Percentiles rank a stretch among this genome's conserved stretches.
Evolutionary conservation across 2,888 invertebrate genomes (phyloP).

Genomic region (Chloroclystis v-ata): DNA sequence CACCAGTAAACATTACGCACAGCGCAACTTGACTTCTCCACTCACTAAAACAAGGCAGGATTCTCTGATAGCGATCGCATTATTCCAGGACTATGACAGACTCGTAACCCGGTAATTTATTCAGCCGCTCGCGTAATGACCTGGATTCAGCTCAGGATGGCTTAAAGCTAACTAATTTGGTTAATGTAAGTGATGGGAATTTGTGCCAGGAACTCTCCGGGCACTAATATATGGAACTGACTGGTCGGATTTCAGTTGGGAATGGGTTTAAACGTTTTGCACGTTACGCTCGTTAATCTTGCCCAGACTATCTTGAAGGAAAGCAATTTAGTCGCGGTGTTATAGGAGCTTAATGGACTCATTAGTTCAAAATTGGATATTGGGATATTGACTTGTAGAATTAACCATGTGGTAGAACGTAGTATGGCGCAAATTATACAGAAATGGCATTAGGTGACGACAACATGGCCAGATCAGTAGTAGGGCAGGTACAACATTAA

Average conservation of each 20-base stretch:
- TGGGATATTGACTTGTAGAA: background rate
- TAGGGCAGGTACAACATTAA: no score
- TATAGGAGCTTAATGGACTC: slow-evolving; percentile 39
- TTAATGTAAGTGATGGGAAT: slow-evolving; percentile 75
- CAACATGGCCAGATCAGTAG: no score
- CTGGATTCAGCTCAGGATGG: slow-evolving; percentile 50
- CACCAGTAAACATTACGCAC: no score
- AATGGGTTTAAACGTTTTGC: slow-evolving; percentile 78
- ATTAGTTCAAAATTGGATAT: slow-evolving; percentile 23
- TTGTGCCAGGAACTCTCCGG: slow-evolving; percentile 69
- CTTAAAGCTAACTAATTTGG: slow-evolving; percentile 74
- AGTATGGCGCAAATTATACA: no score
- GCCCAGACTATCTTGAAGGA: slow-evolving; percentile 68
- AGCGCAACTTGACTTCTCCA: no score
- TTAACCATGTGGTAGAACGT: no score
- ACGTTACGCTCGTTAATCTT: slow-evolving; percentile 77
- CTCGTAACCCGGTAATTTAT: slow-evolving; percentile 45
- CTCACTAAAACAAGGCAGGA: no score
- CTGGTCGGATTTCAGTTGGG: slow-evolving; percentile 75
- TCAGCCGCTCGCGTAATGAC: slow-evolving; percentile 55
- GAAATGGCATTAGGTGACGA: no score
- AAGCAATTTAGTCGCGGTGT: slow-evolving; percentile 44
- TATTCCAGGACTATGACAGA: slow-evolving; percentile 16
- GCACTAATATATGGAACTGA: slow-evolving; percentile 77
- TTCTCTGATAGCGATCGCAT: slow-evolving; percentile 11